Evolutionary conservation across 2,797 vertebrate species (phyloP).

Genomic region (Pristis pectinata): DNA sequence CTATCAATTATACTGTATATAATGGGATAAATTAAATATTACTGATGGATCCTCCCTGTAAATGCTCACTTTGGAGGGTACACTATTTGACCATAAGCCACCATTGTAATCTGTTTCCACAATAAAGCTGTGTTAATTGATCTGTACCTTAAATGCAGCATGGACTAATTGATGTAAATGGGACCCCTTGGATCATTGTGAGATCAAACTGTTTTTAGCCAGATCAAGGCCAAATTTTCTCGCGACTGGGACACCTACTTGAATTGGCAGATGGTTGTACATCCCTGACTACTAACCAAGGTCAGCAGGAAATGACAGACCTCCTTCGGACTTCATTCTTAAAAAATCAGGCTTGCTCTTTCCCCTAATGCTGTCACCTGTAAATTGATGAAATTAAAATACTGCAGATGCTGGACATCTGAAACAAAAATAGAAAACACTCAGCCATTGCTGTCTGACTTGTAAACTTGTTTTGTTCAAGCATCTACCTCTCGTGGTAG

Average conservation of each 20-base stretch:
- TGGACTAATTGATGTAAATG: background rate
- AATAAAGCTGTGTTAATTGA: background rate
- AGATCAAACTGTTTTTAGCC: background rate
- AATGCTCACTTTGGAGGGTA: background rate
- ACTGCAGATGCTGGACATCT: too few relatives aligned
- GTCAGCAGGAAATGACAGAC: background rate
- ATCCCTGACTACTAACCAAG: background rate
- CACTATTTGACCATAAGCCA: background rate
- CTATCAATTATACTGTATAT: background rate
- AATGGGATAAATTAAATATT: constrained; percentile 1
- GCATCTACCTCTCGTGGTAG: background rate
- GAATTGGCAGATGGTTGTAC: background rate
- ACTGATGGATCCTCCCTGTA: background rate
- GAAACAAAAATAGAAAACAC: too few relatives aligned
- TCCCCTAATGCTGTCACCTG: background rate
- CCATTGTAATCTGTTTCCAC: background rate
- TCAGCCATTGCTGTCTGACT: too few relatives aligned
- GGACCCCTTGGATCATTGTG: background rate
- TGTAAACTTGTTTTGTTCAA: background rate
- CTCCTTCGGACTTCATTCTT: background rate
- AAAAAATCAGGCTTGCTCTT: background rate
- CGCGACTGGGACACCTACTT: background rate
- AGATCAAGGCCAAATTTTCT: background rate
- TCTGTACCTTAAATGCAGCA: background rate
- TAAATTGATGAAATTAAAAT: background rate